phyloP scores from a whole-genome alignment of 1,140 invertebrate species.

The Diorhabda carinulata region DNA sequence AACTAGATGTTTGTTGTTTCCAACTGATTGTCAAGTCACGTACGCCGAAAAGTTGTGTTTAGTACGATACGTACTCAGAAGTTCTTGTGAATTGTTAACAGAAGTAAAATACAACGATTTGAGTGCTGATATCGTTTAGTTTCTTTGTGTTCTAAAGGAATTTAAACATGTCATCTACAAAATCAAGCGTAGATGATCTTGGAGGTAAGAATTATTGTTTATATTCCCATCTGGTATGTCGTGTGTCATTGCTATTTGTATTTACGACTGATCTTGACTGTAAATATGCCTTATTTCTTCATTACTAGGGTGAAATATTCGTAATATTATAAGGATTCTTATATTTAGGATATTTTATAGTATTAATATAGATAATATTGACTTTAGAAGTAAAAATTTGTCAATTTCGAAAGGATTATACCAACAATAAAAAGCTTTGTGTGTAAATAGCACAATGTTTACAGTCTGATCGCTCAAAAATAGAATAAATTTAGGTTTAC shows the following conservation, averaged over 20 bases:
- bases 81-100: slow-evolving; percentile 15
- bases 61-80: slow-evolving; percentile 7
- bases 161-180: slow-evolving; percentile 44
- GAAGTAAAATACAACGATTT: background rate
- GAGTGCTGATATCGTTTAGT: background rate
- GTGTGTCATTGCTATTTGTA: slow-evolving; percentile 30
- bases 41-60: slow-evolving; percentile 19
- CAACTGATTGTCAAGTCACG: slow-evolving; percentile 26
- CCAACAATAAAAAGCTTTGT: too few species aligned
- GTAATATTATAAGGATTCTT: too few species aligned
- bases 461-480: too few species aligned
- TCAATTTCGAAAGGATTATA: too few species aligned
- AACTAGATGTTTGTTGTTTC: slow-evolving; percentile 24
- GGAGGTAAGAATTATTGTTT: slow-evolving; percentile 44
- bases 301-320: background rate
- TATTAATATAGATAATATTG: too few species aligned
- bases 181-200: slow-evolving; percentile 45
- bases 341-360: too few species aligned
- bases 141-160: slow-evolving; percentile 20
- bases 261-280: slow-evolving; percentile 7
- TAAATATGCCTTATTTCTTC: background rate
- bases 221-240: slow-evolving; percentile 34
- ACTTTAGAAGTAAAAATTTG: too few species aligned
- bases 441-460: too few species aligned
- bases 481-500: too few species aligned